Evolutionary conservation across 2,113 vertebrate species (phyloP), one percentile per base, ranked within the genome.

Genomic region (Amphiprion percula): DNA sequence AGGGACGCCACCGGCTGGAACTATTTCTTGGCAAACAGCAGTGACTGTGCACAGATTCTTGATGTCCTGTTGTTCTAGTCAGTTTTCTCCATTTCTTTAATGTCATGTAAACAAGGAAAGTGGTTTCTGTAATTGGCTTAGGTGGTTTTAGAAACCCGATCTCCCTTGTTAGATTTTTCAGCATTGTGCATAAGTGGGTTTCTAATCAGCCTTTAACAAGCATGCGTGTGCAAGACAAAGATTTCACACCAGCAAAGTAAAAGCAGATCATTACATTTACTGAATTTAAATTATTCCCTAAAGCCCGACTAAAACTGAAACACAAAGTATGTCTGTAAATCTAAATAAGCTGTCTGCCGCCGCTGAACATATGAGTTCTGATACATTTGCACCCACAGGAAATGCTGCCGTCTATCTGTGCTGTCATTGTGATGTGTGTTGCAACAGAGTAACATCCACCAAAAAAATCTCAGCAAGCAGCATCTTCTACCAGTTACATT

Each of bases 1-100:
- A 53, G n/a, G 5, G 15, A 33, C 59, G 28, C 62, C 26, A 14
- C 30, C 39, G 16, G 54, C 37, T 58, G 39, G 47, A 54, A 33
- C 37, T 12, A 17, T 66, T 74, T 74, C 7, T 63, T 46, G 63
- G 17, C 19, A 7, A 77, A 41, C 28, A 33, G 26, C 37, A 61
- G 41, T 15, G 55, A 65, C 61, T 41, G 47, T 66, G n/a, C 19
- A 15, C n/a, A 52, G 49, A 52, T 52, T 52, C n/a, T 16, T 52
- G 49, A 52, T 52, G 19, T 52, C 49, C 19, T 52, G 17, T 52
- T 52, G 49, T 52, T 19, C 1, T 19, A 30, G 37, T 65, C 10
- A 10, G 33, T n/a, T 74, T 73, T 54, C 10, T 56, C 44, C 50
- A 49, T 87, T 82, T 68, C 46, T 79, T 60, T 19, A 33, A 52